These are phyloP conservation scores for Callyntrura sp. DNA, from an alignment of 2,888 invertebrate genomes.

Conservation along the genomic window DNA sequence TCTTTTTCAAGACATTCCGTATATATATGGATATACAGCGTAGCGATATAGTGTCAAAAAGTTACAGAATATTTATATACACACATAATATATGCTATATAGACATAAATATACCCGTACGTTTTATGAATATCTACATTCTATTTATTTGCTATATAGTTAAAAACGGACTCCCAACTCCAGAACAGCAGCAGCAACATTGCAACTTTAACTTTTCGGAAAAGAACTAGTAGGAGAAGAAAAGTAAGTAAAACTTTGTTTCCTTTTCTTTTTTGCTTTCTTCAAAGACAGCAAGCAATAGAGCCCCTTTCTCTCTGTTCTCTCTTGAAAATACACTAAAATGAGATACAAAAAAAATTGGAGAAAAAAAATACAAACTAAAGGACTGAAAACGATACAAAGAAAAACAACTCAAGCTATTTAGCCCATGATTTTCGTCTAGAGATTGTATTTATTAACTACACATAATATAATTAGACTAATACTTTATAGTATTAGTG, in stretches of 20 bases:
- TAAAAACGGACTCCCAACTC: conserved; percentile 68
- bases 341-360: conserved; percentile 46
- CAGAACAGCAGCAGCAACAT: conserved; percentile 75
- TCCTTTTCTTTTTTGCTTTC: conserved; percentile 42
- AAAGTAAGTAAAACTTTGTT: conserved; percentile 35
- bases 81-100: conserved; percentile 23
- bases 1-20: not conserved
- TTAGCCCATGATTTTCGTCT: not conserved
- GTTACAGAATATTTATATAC: conserved; percentile 5
- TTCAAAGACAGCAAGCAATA: conserved; percentile 53
- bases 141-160: not conserved
- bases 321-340: conserved; percentile 67
- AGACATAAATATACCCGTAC: conserved; percentile 27
- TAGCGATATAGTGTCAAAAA: not conserved
- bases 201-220: conserved; percentile 61
- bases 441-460: not conserved
- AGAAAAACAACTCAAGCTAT: conserved; percentile 21
- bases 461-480: no score
- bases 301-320: conserved; percentile 72
- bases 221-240: conserved; percentile 13
- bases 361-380: not conserved
- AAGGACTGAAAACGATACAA: not conserved
- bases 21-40: not conserved
- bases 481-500: no score
- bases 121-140: no score